These are phyloP conservation scores for Trichopria drosophilae DNA, from an alignment of 2,888 invertebrate genomes.

Conservation along the genomic window DNA sequence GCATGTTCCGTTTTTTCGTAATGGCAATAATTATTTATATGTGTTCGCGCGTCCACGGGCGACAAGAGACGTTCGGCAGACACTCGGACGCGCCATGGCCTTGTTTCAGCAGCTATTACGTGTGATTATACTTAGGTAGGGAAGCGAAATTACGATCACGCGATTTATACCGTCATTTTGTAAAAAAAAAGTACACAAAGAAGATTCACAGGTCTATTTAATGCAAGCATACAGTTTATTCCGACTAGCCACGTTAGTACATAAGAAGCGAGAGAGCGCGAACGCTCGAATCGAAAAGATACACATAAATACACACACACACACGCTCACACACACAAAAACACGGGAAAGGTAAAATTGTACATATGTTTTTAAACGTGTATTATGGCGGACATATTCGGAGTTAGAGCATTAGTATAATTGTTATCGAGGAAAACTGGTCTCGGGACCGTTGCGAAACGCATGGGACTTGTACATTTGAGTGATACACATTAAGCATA, in stretches of 20 bases:
- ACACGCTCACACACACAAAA: slow-evolving; percentile 32
- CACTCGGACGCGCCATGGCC: slow-evolving; percentile 18
- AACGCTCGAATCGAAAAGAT: slow-evolving; percentile 41
- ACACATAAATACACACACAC: slow-evolving; percentile 31
- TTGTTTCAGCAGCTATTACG: slow-evolving; percentile 49
- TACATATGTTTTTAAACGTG: slow-evolving; percentile 56
- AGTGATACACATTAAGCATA: too few species aligned
- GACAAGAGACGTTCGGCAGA: slow-evolving; percentile 12
- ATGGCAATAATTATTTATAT: slow-evolving; percentile 50
- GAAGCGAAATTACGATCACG: slow-evolving; percentile 17
- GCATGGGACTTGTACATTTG: slow-evolving; percentile 27
- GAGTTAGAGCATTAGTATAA: slow-evolving; percentile 23
- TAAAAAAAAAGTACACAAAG: slow-evolving; percentile 56
- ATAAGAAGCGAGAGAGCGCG: slow-evolving; percentile 32
- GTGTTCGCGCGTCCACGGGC: slow-evolving; percentile 3
- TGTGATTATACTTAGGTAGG: slow-evolving; percentile 46
- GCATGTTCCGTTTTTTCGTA: slow-evolving; percentile 38
- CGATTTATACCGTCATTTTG: slow-evolving; percentile 58
- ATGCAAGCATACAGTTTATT: slow-evolving; percentile 52
- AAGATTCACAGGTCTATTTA: too few species aligned
- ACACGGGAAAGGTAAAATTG: slow-evolving; percentile 47
- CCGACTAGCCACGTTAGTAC: slow-evolving; percentile 51
- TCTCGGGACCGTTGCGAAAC: slow-evolving; percentile 39
- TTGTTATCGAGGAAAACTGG: slow-evolving; percentile 49
- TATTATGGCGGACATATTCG: slow-evolving; percentile 42